Conservation (phyloP, 2,888 invertebrate genomes). For the Mantis religiosa region DNA sequence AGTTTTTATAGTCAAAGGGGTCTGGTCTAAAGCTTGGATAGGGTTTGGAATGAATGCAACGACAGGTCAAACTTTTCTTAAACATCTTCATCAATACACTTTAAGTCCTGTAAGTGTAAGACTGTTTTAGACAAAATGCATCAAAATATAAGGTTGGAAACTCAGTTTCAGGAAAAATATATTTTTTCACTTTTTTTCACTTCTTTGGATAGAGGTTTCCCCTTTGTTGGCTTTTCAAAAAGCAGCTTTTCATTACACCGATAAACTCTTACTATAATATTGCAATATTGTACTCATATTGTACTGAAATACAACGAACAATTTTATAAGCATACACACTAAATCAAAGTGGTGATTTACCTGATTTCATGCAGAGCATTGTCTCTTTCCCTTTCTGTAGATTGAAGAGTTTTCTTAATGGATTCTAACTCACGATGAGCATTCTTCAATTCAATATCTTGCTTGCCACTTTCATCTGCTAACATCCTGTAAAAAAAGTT, state of each 20-base stretch:
- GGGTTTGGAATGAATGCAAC: no score
- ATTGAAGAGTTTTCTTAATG: background rate
- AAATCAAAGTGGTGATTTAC: background rate
- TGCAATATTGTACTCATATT: background rate
- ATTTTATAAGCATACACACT: background rate
- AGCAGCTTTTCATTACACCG: background rate
- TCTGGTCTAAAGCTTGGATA: no score
- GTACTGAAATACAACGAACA: background rate
- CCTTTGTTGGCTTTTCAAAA: no score
- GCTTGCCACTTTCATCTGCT: background rate
- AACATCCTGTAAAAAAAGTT: background rate
- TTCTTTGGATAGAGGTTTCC: no score
- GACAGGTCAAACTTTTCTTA: no score
- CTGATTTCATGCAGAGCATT: background rate
- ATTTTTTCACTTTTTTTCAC: no score
- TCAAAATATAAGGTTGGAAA: no score
- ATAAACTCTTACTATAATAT: background rate
- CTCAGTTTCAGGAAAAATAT: no score
- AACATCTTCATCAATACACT: no score
- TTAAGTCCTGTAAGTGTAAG: no score
- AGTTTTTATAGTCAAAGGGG: no score
- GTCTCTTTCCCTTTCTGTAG: background rate
- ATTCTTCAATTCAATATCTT: background rate
- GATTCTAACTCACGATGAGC: background rate
- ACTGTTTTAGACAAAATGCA: no score